Evolutionary conservation across 2,888 invertebrate genomes (phyloP), one percentile per base, ranked within the genome.

Genomic region (Melanotus villosus): DNA sequence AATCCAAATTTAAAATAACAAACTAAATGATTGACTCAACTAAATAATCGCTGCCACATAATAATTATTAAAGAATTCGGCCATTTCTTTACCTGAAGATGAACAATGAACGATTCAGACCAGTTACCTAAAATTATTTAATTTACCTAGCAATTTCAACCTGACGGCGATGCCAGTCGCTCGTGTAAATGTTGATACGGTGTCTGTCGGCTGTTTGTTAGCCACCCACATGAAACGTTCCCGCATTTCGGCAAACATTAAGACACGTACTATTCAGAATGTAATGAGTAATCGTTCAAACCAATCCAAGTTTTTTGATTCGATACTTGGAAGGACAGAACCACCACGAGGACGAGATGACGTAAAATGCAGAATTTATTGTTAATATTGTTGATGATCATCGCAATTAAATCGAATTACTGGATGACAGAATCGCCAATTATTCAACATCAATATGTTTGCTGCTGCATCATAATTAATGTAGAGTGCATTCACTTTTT

Each of bases 131-230:
- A 45, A 23, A 47, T 47, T 47, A 23, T 23, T 3, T 21, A 21
- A 47, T 19, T 47, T 47, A 26, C 14, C n/a, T n/a, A n/a, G n/a
- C 14, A 38, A 10, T 38, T 38, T 38, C 10, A n/a, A 6, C 12
- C 9, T 14, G 23, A 47, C 1, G 4, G 7, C 16, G 18, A 18
- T 47, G 14, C 1, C 2, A 18, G 3, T 76, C 74, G 77, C 77
- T 78, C 77, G 79, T 78, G 78, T 79, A 77, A 78, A 75, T 75
- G 75, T 26, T 76, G 66, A 76, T n/a, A n/a, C n/a, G n/a, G n/a
- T 65, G 75, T 72, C 78, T 79, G 79, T 74, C 79, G 23, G 19
- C 26, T 52, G 3, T 12, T 30, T 75, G 78, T 77, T 76, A 80
- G 78, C 79, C 73, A 78, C 71, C 80, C 79, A 80, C 79, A 78